Evolutionary conservation across 2,888 invertebrate genomes (phyloP).

Genomic region (Balanococcus diminutus): DNA sequence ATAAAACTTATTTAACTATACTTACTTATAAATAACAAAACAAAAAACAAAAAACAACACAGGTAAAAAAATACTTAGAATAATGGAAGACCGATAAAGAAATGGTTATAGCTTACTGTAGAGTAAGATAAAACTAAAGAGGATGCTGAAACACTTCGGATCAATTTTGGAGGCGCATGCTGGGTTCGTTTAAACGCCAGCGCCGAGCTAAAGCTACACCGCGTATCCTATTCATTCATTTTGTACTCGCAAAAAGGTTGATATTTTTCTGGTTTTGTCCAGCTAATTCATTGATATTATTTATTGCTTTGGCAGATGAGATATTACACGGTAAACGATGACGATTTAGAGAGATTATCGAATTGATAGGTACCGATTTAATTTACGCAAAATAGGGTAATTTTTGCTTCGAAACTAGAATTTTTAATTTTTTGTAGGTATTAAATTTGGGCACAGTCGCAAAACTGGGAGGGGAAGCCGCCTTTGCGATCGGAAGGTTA

Average conservation of each 20-base stretch:
- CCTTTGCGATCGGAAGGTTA: no score
- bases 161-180: slow-evolving; percentile 47
- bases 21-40: background rate
- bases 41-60: background rate
- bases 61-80: slow-evolving; percentile 31
- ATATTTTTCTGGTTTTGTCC: slow-evolving; percentile 17
- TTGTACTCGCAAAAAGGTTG: slow-evolving; percentile 23
- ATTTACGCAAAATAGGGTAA: no score
- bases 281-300: background rate
- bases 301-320: background rate
- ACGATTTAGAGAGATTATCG: background rate
- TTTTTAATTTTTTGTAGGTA: no score
- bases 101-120: slow-evolving; percentile 25
- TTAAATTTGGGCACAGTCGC: no score
- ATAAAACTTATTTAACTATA: slow-evolving; percentile 9
- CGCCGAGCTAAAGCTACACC: background rate
- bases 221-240: slow-evolving; percentile 7
- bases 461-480: no score
- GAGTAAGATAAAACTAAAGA: slow-evolving; percentile 49
- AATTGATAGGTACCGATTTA: no score
- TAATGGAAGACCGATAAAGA: slow-evolving; percentile 49
- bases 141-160: slow-evolving; percentile 44
- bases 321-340: background rate
- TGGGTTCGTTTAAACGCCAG: slow-evolving; percentile 18
- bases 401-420: no score